phyloP scores from a whole-genome alignment of 2,888 invertebrate species.

The Lithophane leautieri region DNA sequence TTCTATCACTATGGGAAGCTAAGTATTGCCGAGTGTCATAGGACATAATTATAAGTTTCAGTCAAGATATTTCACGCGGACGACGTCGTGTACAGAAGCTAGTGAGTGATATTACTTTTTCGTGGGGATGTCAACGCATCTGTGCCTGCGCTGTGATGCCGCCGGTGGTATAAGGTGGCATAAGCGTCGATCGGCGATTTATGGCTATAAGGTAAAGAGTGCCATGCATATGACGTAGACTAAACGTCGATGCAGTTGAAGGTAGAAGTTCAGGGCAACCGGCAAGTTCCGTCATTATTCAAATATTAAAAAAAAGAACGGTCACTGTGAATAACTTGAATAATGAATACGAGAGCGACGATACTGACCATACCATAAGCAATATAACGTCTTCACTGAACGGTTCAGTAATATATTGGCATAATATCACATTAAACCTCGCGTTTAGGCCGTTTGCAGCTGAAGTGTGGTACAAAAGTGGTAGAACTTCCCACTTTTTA shows the following conservation, averaged over 20 bases:
- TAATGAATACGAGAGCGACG: constrained; percentile 32
- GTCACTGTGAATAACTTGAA: constrained; percentile 43
- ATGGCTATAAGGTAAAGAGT: neutral
- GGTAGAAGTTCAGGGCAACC: constrained; percentile 17
- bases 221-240: neutral
- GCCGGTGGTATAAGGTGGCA: neutral
- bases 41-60: too few species aligned
- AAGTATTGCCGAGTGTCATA: too few species aligned
- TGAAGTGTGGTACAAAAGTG: neutral
- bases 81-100: too few species aligned
- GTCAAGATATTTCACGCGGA: too few species aligned
- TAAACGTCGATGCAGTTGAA: constrained; percentile 2
- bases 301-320: constrained; percentile 28
- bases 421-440: constrained; percentile 2
- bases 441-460: neutral
- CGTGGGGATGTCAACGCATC: neutral
- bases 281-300: constrained; percentile 24
- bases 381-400: constrained; percentile 13
- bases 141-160: neutral
- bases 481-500: too few species aligned
- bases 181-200: neutral
- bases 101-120: neutral
- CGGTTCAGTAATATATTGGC: constrained; percentile 21
- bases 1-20: too few species aligned
- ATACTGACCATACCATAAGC: constrained; percentile 37